A percentile compares a stretch with the other conserved stretches of the same genome.
phyloP scores from a whole-genome alignment of 2,888 invertebrate genomes.

The Drosophila prostipennis region DNA sequence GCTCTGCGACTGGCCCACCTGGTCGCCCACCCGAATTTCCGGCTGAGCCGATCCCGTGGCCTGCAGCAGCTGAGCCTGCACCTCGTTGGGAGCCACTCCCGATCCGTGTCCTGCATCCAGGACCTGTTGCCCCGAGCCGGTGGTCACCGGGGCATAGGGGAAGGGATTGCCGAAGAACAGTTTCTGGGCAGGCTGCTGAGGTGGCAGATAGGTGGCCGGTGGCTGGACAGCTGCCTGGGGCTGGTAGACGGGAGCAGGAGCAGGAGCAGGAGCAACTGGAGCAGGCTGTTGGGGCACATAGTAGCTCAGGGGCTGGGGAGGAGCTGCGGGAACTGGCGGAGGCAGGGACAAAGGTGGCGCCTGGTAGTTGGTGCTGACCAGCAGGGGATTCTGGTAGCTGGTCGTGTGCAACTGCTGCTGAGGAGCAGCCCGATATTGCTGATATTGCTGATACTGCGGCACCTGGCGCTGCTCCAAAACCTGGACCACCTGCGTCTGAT shows the following conservation, averaged over 20 bases:
- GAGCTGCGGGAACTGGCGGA: constrained; percentile 28
- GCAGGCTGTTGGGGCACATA: constrained; percentile 35
- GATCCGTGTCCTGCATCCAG: constrained; percentile 67
- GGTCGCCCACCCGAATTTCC: constrained; percentile 55
- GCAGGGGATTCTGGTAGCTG: constrained; percentile 55
- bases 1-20: constrained; percentile 65
- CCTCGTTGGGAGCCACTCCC: constrained; percentile 40
- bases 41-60: constrained; percentile 13
- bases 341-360: constrained; percentile 6
- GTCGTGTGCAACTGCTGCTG: constrained; percentile 37
- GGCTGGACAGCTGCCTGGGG: constrained; percentile 15
- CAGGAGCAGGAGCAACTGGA: too few species aligned
- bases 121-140: constrained; percentile 59
- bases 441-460: constrained; percentile 36
- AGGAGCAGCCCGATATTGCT: constrained; percentile 1
- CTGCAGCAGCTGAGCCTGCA: constrained; percentile 24
- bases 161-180: constrained; percentile 52
- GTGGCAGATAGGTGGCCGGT: constrained; percentile 13
- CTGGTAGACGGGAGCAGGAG: constrained; percentile 6
- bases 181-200: constrained; percentile 34
- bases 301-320: constrained; percentile 29
- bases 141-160: constrained; percentile 59
- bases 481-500: constrained; percentile 44
- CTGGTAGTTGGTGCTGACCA: constrained; percentile 53
- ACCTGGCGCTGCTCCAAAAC: constrained; percentile 36